These are phyloP conservation scores for Ectemnius lituratus DNA, from an alignment of 2,888 invertebrate species.

Conservation along the genomic window DNA sequence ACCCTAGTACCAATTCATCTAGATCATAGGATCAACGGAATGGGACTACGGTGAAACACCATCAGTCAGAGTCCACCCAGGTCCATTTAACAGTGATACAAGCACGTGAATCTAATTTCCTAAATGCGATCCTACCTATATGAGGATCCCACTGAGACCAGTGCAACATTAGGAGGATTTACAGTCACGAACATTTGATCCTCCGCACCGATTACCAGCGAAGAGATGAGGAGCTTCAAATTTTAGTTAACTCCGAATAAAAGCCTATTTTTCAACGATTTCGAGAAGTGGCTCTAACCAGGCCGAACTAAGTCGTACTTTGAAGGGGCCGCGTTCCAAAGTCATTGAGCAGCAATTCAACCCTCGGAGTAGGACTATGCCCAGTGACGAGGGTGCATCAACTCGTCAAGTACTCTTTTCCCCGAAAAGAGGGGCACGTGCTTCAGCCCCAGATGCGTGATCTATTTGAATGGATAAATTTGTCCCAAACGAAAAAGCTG, in stretches of 20 bases:
- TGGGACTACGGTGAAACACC: background rate
- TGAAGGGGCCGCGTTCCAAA: slow-evolving; percentile 23
- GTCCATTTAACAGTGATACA: slow-evolving; percentile 7
- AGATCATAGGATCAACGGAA: slow-evolving; percentile 4
- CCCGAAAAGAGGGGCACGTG: slow-evolving; percentile 39
- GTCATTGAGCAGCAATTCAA: slow-evolving; percentile 26
- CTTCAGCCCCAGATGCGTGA: slow-evolving; percentile 41
- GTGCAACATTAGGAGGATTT: too few species aligned
- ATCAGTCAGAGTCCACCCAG: slow-evolving; percentile 5
- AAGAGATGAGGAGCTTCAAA: too few species aligned
- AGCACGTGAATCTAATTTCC: background rate
- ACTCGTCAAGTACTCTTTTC: slow-evolving; percentile 25
- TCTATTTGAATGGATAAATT: slow-evolving; percentile 56
- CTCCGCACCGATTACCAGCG: too few species aligned
- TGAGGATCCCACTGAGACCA: too few species aligned
- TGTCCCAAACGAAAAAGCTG: slow-evolving; percentile 39
- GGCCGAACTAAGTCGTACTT: slow-evolving; percentile 3
- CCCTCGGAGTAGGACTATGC: slow-evolving; percentile 1
- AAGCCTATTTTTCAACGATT: background rate
- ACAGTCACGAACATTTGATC: too few species aligned
- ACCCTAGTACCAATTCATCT: slow-evolving; percentile 1
- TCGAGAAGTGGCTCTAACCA: slow-evolving; percentile 7
- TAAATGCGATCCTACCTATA: too few species aligned
- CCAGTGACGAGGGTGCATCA: slow-evolving; percentile 25
- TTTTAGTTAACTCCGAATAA: background rate